Conservation (phyloP, 2,797 vertebrate genomes). For the Paedocypris micromegethes region DNA sequence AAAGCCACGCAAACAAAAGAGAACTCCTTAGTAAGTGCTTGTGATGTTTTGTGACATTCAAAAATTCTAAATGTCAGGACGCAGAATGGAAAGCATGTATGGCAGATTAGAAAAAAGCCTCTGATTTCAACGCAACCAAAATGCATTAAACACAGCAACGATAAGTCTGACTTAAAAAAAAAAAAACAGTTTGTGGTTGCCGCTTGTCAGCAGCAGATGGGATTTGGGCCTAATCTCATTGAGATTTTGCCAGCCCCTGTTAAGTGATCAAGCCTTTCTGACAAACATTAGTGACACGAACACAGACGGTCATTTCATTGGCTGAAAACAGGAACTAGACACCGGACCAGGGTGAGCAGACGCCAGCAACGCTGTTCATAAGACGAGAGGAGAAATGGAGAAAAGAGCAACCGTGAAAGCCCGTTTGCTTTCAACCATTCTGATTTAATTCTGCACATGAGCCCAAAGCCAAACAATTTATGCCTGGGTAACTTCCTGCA, state of each 20-base stretch:
- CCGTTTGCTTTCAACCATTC: conserved; percentile 3
- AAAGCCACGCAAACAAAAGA: no score
- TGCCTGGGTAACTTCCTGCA: background rate
- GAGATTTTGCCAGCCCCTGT: conserved; percentile 36
- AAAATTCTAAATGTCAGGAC: no score
- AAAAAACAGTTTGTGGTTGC: conserved; percentile 16
- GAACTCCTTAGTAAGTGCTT: no score
- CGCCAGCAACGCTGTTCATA: conserved; percentile 3
- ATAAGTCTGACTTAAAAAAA: conserved; percentile 7
- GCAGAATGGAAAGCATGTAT: no score
- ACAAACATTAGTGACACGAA: conserved; percentile 31
- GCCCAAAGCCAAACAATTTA: conserved; percentile 21
- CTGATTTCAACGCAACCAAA: conserved; percentile 1
- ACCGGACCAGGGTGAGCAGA: conserved; percentile 17
- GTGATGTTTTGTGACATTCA: no score
- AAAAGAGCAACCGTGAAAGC: conserved; percentile 1
- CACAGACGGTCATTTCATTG: conserved; percentile 26
- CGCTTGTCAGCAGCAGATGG: conserved; percentile 30
- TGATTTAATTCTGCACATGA: conserved; percentile 4
- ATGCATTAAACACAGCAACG: conserved; percentile 1
- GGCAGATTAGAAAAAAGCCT: no score
- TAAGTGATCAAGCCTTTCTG: conserved; percentile 39
- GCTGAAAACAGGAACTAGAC: conserved; percentile 26
- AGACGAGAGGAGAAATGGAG: conserved; percentile 4
- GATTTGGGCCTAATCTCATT: conserved; percentile 47